Base-by-base conservation (phyloP, 2,888 invertebrate species). In the Bedellia somnulentella region DNA sequence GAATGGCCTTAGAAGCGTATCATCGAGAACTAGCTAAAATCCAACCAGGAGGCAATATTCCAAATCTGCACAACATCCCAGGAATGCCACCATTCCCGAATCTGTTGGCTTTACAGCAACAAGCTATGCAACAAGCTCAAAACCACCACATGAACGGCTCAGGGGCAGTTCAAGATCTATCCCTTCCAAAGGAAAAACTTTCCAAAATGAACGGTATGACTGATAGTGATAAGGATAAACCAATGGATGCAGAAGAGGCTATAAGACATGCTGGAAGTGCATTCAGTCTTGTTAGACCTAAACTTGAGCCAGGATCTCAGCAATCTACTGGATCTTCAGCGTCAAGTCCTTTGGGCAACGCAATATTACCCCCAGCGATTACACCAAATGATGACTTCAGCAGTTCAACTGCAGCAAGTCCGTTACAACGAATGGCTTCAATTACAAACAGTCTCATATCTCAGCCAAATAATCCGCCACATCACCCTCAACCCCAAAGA, bases 401-500 rank as follows among this genome's bases (percentile, higher is more conserved):
- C 30, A 81, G 80, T 37, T 83, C 86, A 3, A 86, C 91, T 1
- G 90, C 93, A 6, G 93, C 94, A 13, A 94, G 94, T 53, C 97
- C 97, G 0, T 75, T 97, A 30, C 97, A 97, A 63, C 80, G 96
- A 52, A 97, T 97, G 96, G 96, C 96, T 37, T 95, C 94, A 41
- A 97, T 97, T 47, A 97, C 97, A 26, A 97, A 97, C 62, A 95
- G 95, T 38, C 80, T 97, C 44, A 93, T 96, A 54, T 93, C 93
- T 41, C 90, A 92, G 78, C 89, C 89, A 34, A 85, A 88, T 36
- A 83, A 89, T 35, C 91, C 92, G 41, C 85, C 90, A 6, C 91
- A 93, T 55, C 93, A 92, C 51, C 79, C 86, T 30, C 82, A 87
- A 10, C 85, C 85, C 25, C 93, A 93, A 55, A 80, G 96, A 43